These are phyloP conservation scores for Pipistrellus nathusii DNA, from an alignment of 2,797 vertebrate genomes.

Conservation along the genomic window DNA sequence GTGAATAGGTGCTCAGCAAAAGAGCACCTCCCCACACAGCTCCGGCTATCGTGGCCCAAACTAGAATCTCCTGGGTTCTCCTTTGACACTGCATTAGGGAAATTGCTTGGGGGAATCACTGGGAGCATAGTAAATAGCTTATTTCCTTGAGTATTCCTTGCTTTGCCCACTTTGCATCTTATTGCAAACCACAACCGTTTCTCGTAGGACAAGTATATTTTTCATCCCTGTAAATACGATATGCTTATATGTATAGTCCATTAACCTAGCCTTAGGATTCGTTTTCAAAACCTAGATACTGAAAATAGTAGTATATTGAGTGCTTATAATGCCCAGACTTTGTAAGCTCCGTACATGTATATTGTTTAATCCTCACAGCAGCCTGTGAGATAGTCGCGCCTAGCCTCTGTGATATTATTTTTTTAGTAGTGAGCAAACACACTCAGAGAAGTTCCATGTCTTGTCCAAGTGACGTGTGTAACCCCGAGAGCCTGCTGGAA, in stretches of 20 bases:
- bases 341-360: background rate
- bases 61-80: conserved; percentile 63
- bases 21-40: conserved; percentile 24
- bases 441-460: background rate
- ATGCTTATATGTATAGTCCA: background rate
- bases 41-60: conserved; percentile 44
- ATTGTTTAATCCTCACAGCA: background rate
- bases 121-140: conserved; percentile 68
- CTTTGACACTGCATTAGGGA: conserved; percentile 68
- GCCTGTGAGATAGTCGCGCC: background rate
- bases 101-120: conserved; percentile 65
- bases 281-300: conserved; percentile 38
- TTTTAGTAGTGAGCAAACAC: background rate
- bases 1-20: conserved; percentile 54
- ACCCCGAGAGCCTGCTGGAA: background rate
- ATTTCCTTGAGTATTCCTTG: conserved; percentile 72
- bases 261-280: background rate
- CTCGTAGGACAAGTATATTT: conserved; percentile 53
- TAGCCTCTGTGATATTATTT: background rate
- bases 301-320: background rate
- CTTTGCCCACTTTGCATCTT: conserved; percentile 60
- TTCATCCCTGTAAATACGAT: background rate
- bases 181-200: conserved; percentile 59
- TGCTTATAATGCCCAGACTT: background rate
- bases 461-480: background rate